Evolutionary conservation across 2,888 invertebrate species (phyloP), one percentile per base, ranked within the genome.

Genomic region (Synergus japonicus): DNA sequence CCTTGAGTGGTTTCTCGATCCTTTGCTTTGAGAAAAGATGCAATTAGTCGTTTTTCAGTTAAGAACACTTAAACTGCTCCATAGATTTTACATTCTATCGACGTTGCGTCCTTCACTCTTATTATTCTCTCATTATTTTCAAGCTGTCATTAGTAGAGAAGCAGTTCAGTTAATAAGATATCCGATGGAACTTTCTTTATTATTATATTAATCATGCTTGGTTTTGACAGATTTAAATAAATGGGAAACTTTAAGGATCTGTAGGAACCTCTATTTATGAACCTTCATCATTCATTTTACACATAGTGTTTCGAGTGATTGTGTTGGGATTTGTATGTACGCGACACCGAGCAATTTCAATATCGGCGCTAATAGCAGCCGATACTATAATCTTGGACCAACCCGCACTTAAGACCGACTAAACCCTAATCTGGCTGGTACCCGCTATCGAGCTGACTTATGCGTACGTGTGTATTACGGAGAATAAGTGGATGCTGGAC

Each of bases 391-490:
- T 82, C 78, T 81, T 73, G 79, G 69, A 79, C 80, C 79, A 78
- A 79, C 79, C 80, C 79, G 76, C 79, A 82, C 79, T 82, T 82
- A 82, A 82, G 77, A 76, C 78, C 60, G 80, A 80, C 82, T 82
- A 81, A 81, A 78, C 76, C 79, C 79, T 82, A 82, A 82, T 82
- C 80, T 80, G 79, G 78, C 80, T 82, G 78, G 78, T 80, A 80
- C 77, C 78, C 79, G 80, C 78, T 80, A 76, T 46, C 79, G 43
- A 67, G n/a, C 67, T 44, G 18, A 18, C 44, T 44, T 44, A 82
- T 73, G 79, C 79, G 80, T 65, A 79, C 79, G 76, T 79, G 78
- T 82, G 82, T 82, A 82, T 82, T 49, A 78, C 37, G 22, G 46
- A 66, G 54, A 78, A 66, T 82, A 79, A 81, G 83, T 67, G 49